These are phyloP conservation scores for Sicus ferrugineus DNA, from an alignment of 2,888 invertebrate genomes.

Conservation along the genomic window DNA sequence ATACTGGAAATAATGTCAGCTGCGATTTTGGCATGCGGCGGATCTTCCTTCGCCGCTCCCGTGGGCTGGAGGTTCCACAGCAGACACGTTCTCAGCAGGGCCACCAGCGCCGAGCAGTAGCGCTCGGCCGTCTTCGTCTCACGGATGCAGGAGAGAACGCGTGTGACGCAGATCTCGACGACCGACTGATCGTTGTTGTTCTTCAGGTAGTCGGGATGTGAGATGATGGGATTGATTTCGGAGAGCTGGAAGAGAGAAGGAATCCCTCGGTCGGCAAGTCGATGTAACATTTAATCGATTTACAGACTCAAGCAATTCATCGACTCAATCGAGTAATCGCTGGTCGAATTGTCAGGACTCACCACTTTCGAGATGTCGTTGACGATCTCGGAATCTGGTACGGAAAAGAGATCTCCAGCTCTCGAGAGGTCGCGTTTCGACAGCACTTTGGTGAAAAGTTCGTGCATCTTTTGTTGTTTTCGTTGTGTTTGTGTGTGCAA, in stretches of 20 bases:
- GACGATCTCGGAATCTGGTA: conserved; percentile 86
- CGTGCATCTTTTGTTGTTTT: conserved; percentile 75
- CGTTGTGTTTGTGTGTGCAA: not conserved
- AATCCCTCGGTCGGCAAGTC: not conserved
- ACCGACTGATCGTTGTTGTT: conserved; percentile 94
- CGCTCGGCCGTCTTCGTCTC: conserved; percentile 85
- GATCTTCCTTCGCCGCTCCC: conserved; percentile 79
- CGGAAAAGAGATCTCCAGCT: conserved; percentile 90
- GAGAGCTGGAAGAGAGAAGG: conserved; percentile 67
- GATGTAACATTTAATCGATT: not conserved
- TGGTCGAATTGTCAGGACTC: conserved; percentile 58
- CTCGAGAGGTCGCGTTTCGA: conserved; percentile 88
- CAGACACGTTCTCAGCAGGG: conserved; percentile 85
- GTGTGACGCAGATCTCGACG: conserved; percentile 92
- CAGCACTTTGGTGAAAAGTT: conserved; percentile 88
- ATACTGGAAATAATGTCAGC: conserved; percentile 94
- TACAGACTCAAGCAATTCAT: not conserved
- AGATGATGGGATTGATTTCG: conserved; percentile 82
- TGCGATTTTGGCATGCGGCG: conserved; percentile 95
- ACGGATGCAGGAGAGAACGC: conserved; percentile 88
- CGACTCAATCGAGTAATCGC: not conserved
- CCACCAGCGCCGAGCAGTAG: conserved; percentile 84
- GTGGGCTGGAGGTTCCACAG: conserved; percentile 86
- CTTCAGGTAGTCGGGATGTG: conserved; percentile 80
- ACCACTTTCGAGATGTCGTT: conserved; percentile 86